A percentile compares a stretch with the other conserved stretches of the same genome.
These are phyloP conservation scores for Plutella xylostella DNA, from an alignment of 2,888 invertebrate species.

Conservation along the genomic window DNA sequence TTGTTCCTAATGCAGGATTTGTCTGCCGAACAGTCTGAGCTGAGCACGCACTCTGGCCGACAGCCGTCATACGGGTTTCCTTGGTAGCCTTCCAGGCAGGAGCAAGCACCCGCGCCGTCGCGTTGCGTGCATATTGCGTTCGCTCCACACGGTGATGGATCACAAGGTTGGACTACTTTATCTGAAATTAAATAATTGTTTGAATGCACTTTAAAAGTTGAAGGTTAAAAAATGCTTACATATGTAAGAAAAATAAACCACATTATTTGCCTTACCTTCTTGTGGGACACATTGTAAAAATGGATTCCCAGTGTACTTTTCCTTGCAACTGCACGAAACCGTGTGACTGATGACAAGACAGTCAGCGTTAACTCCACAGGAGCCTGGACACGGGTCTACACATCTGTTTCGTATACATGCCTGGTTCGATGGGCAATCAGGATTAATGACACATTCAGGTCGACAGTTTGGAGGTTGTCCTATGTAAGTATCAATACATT, in stretches of 20 bases:
- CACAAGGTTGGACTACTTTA: slow-evolving; percentile 78
- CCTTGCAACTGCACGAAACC: slow-evolving; percentile 82
- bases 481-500: slow-evolving; percentile 80
- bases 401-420: slow-evolving; percentile 87
- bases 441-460: slow-evolving; percentile 85
- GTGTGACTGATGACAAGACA: slow-evolving; percentile 84
- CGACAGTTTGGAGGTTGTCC: slow-evolving; percentile 86
- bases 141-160: slow-evolving; percentile 88
- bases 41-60: slow-evolving; percentile 88
- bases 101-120: slow-evolving; percentile 84
- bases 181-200: slow-evolving; percentile 38
- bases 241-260: background rate
- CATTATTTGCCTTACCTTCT: slow-evolving; percentile 45
- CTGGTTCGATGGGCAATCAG: slow-evolving; percentile 81
- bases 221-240: background rate
- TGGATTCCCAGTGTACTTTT: slow-evolving; percentile 84
- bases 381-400: slow-evolving; percentile 84
- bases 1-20: slow-evolving; percentile 86
- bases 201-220: background rate
- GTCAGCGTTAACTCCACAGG: slow-evolving; percentile 83
- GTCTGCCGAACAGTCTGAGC: slow-evolving; percentile 86
- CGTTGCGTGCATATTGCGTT: slow-evolving; percentile 84
- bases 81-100: slow-evolving; percentile 82
- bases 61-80: slow-evolving; percentile 91
- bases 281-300: slow-evolving; percentile 80